Conservation (phyloP, 2,113 vertebrate species). For the Ciconia boyciana region DNA sequence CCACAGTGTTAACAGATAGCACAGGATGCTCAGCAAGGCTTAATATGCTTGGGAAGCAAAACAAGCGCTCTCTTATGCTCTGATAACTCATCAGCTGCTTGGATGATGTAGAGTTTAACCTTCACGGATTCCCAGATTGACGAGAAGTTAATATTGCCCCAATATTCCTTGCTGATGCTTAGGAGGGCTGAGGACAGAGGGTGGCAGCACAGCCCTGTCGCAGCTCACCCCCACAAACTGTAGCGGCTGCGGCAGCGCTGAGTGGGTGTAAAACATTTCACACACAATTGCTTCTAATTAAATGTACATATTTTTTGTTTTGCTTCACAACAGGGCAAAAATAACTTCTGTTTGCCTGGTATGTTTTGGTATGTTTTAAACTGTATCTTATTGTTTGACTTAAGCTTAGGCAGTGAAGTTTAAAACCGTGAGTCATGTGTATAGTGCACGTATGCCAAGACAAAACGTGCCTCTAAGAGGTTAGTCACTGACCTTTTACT, state of each 20-base stretch:
- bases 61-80: neutral
- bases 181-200: slow-evolving; percentile 40
- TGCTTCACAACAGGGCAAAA: neutral
- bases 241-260: neutral
- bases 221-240: neutral
- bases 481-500: neutral
- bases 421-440: neutral
- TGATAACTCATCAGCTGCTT: neutral
- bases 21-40: neutral
- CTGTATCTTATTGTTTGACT: neutral
- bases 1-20: rapidly evolving
- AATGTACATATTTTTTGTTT: neutral
- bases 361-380: neutral
- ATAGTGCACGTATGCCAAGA: neutral
- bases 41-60: neutral
- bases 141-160: neutral
- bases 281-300: neutral
- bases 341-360: neutral
- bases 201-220: slow-evolving; percentile 59
- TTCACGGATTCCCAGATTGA: neutral
- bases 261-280: neutral
- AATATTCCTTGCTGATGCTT: neutral
- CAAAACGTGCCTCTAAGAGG: neutral
- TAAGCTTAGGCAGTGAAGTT: neutral
- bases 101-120: neutral